Conservation (phyloP, 2,888 invertebrate genomes). For the Caenorhabditis auriculariae region DNA sequence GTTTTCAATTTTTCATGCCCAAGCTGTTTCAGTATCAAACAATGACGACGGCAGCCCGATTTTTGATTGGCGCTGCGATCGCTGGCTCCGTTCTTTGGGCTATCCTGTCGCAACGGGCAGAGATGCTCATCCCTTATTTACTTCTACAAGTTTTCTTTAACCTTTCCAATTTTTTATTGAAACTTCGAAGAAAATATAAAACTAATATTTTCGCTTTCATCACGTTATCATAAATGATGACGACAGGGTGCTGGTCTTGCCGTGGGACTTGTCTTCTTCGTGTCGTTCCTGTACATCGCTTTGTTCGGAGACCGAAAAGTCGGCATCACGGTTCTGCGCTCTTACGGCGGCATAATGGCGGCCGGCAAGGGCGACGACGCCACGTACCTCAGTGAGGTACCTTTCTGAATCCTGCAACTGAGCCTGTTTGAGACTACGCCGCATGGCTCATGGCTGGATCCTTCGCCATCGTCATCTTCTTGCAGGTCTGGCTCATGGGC, state of each 20-base stretch:
- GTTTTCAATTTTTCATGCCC: no score
- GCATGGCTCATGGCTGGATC: slow-evolving; percentile 47
- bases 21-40: no score
- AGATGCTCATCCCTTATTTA: slow-evolving; percentile 46
- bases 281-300: slow-evolving; percentile 49
- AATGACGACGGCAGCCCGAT: slow-evolving; percentile 24
- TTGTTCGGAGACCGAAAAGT: slow-evolving; percentile 33
- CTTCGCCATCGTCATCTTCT: slow-evolving; percentile 38
- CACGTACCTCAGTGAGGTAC: slow-evolving; percentile 22
- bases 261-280: slow-evolving; percentile 45
- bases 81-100: slow-evolving; percentile 42
- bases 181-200: not conserved
- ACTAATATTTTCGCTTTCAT: not conserved
- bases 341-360: slow-evolving; percentile 17
- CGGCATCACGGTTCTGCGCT: slow-evolving; percentile 16
- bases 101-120: slow-evolving; percentile 39
- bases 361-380: slow-evolving; percentile 19
- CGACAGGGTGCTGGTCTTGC: slow-evolving; percentile 44
- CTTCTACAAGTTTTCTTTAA: slow-evolving; percentile 46
- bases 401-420: no score
- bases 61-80: slow-evolving; percentile 37
- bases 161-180: no score
- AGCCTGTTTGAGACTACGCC: slow-evolving; percentile 34
- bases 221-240: not conserved
- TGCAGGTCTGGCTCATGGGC: slow-evolving; percentile 55